phyloP scores from a whole-genome alignment of 2,888 invertebrate genomes.

The Desoria tigrina region DNA sequence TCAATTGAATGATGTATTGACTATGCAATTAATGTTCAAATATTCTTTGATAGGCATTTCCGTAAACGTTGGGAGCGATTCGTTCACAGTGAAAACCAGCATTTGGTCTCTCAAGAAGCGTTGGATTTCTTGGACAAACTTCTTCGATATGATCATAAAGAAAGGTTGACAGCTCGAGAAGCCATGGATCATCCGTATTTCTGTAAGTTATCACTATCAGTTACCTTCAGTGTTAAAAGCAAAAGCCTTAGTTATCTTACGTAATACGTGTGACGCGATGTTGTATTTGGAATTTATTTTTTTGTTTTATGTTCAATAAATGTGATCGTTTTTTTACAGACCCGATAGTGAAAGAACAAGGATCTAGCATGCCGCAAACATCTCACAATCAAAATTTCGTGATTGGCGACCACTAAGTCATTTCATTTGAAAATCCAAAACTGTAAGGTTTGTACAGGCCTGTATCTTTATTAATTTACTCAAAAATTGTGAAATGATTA shows the following conservation, averaged over 20 bases:
- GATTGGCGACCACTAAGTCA: conserved; percentile 53
- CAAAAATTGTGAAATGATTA: too few relatives aligned
- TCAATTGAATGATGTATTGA: too few relatives aligned
- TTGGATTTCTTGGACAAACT: conserved; percentile 98
- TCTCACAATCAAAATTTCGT: conserved; percentile 58
- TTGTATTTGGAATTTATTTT: background rate
- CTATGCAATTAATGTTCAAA: too few relatives aligned
- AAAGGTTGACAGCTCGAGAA: conserved; percentile 95
- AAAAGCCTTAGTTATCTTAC: too few relatives aligned
- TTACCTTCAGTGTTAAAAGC: too few relatives aligned
- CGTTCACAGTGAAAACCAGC: conserved; percentile 98
- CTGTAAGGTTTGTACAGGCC: conserved; percentile 4
- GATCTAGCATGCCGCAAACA: conserved; percentile 58
- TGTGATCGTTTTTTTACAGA: too few relatives aligned
- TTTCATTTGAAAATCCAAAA: conserved; percentile 9
- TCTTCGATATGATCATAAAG: conserved; percentile 96
- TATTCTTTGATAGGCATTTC: conserved; percentile 76
- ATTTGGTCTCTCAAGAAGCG: conserved; percentile 96
- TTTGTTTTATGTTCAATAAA: too few relatives aligned
- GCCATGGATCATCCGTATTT: conserved; percentile 99
- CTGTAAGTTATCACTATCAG: too few relatives aligned
- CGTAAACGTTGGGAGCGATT: conserved; percentile 99
- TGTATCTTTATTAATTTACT: background rate
- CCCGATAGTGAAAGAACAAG: conserved; percentile 85
- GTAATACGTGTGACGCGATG: too few relatives aligned